Base-by-base conservation (phyloP, 2,888 invertebrate genomes). In the Petrolisthes manimaculis region DNA sequence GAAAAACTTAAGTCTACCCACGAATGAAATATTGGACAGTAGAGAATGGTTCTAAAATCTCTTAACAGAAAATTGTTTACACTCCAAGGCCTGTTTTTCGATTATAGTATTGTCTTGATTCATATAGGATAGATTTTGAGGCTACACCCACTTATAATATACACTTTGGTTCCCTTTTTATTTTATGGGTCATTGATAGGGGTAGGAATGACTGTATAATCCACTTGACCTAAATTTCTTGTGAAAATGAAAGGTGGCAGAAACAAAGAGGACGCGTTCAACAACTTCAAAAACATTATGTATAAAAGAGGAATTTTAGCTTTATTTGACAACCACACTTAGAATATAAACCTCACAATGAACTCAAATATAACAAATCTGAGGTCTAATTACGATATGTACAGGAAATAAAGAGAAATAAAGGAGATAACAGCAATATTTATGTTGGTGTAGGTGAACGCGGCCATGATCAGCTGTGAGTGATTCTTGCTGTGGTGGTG, bases 191-290 rank as follows among this genome's bases (percentile, higher is more conserved):
- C 12, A 37, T 51, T 18, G 21, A 51, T 71, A n/a, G 4, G 5
- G 8, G 18, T 78, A 4, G 6, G 24, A 61, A 74, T 21, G 51
- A 14, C 54, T 55, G 24, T 37, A 55, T 5, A 79, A 69, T 55
- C 79, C 71, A 55, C 80, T 53, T 88, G 87, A 88, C 87, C 87
- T 88, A 88, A 82, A 84, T 88, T 84, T 88, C 84, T 67, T 79
- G 18, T 80, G 79, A 84, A 88, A 88, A 88, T 88, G 87, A 88
- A 88, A 88, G 87, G 87, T 88, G 83, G 84, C 84, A 84, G 87
- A 88, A 79, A 88, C 87, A 88, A 88, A 88, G 87, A 61, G 83
- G 87, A 55, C 84, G 87, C 84, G 79, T 88, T 88, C 56, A 88
- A 12, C 24, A 75, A 55, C 61, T 12, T n/a, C 3, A 24, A 24